Base-by-base conservation (phyloP, 2,797 vertebrate species). In the Acipenser transmontanus region DNA sequence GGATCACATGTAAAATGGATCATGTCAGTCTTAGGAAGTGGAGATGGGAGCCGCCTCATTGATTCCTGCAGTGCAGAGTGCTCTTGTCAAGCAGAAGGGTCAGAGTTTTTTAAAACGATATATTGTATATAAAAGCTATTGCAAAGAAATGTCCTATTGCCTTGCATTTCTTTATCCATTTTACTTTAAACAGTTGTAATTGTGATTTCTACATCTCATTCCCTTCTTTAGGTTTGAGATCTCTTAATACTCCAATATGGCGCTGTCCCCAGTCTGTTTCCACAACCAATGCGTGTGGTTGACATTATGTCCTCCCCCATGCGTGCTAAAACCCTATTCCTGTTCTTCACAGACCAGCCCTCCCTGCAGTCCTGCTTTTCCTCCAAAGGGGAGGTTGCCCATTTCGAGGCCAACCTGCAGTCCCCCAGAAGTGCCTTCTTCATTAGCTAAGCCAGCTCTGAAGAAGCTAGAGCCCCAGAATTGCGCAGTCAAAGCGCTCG, bases 391-490 rank as follows among this genome's bases (percentile, higher is more conserved):
- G 75, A 71, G 75, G 70, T 69, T 69, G 71, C 49, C 73, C 8
- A 70, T 82, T 0, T 67, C 79, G 9, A 82, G 80, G 34, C 88
- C 88, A 0, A 71, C 78, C 0, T 70, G 9, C 90, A 85, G 66
- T 87, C 86, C 57, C 87, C 86, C 17, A 13, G 83, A 83, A 0
- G 6, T 86, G 34, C 86, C 88, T 50, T 72, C 73, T 0, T 79
- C 76, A 0, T 62, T 72, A 2, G 51, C 71, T 2, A 51, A 56
- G 67, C 63, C 79, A 89, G 89, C 78, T 89, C 47, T 91, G 86
- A 78, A 91, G 87, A 75, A 89, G 83, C 76, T 8, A 1, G 69
- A 6, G 50, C 47, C 91, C 86, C 78, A 91, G 87, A 76, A 89
- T 83, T 75, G 7, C 1, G 69, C 67, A 11, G 47, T 50, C 47